Base-by-base conservation (phyloP, 2,888 invertebrate genomes). In the Chloromyia formosa region DNA sequence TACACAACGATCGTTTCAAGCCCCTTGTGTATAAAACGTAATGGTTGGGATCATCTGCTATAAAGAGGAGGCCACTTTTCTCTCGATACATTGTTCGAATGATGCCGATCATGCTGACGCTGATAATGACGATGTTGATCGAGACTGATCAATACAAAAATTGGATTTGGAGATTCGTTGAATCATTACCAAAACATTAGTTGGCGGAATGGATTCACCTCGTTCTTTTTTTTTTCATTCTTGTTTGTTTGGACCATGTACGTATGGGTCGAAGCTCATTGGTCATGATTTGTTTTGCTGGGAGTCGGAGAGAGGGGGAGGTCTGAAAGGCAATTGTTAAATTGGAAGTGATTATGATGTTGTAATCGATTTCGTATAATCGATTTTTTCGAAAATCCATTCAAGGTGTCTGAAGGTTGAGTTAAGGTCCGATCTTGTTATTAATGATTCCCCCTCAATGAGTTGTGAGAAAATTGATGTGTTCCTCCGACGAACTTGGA, bases 261-360 rank as follows among this genome's bases (percentile, higher is more conserved):
- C 40, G 40, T 40, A 35, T 35, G 27, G 27, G 27, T 35, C 27
- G 27, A 35, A 22, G n/a, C 18, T 40, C 62, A 62, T 62, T 62
- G 62, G 40, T 27, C 62, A 62, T 62, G 62, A 62, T 40, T 62
- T 23, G 62, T 62, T 62, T 62, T 62, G 35, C n/a, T 62, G 62
- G 35, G 49, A 12, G 1, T 49, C 14, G 12, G 4, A 53, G 53
- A 53, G 53, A 53, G 16, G 4, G 53, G 10, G 53, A 53, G 16
- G 53, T 16, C 10, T 4, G 53, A 12, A 14, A 16, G 56, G 18
- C 20, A 20, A 56, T 56, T 56, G 66, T 56, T 69, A 35, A 69
- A 69, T 54, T 69, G 69, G 69, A 69, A 56, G 69, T 69, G 69
- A 69, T 69, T 69, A 69, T 54, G 69, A 56, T 20, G 54, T 69